Evolutionary conservation across 1,140 invertebrate genomes (phyloP), one percentile per base, ranked within the genome.

Genomic region (Halyomorpha halys): DNA sequence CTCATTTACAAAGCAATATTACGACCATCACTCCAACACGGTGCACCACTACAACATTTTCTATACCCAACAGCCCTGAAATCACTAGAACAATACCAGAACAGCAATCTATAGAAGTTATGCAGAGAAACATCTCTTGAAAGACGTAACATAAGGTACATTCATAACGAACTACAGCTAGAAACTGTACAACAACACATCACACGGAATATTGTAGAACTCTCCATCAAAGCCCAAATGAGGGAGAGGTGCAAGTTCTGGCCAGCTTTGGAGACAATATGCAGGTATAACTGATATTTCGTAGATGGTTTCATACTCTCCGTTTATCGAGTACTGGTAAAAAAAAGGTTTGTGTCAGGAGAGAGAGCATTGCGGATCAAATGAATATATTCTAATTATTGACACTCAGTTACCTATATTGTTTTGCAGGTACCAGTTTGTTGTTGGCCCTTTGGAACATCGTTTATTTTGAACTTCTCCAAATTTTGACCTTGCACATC

Each of bases 131-230:
- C n/a, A n/a, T n/a, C n/a, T n/a, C n/a, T n/a, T n/a, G n/a, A n/a
- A n/a, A n/a, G n/a, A n/a, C n/a, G n/a, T n/a, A n/a, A n/a, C n/a
- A n/a, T n/a, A n/a, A n/a, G n/a, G n/a, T n/a, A n/a, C n/a, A n/a
- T n/a, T n/a, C n/a, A n/a, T n/a, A n/a, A n/a, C n/a, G n/a, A n/a
- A n/a, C n/a, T n/a, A n/a, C n/a, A n/a, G n/a, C n/a, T n/a, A n/a
- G n/a, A n/a, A n/a, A n/a, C n/a, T n/a, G n/a, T n/a, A n/a, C n/a
- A n/a, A n/a, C n/a, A n/a, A n/a, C n/a, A n/a, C n/a, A n/a, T n/a
- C n/a, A n/a, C n/a, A n/a, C n/a, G n/a, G 76, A 23, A 88, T 77
- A 64, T 83, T 78, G 60, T 84, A 77, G 13, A 77, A 47, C 11
- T 78, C 78, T 9, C 77, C 79, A 16, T 73, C 71, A 1, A n/a